Evolutionary conservation across 2,113 vertebrate species (phyloP).

Genomic region (Riparia riparia): DNA sequence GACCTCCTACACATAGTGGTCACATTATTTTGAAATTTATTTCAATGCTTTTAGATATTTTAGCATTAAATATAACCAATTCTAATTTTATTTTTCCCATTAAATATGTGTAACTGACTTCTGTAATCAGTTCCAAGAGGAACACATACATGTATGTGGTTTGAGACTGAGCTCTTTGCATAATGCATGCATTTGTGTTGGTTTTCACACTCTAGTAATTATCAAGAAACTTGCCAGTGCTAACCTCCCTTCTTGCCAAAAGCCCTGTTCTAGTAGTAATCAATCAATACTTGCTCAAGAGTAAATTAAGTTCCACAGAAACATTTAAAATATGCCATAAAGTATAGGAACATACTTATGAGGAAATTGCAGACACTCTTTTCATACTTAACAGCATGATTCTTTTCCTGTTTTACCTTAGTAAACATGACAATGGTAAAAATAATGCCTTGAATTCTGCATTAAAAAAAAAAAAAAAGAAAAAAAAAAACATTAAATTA

Average conservation of each 20-base stretch:
- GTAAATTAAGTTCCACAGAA: slow-evolving; percentile 4
- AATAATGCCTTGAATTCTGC: background rate
- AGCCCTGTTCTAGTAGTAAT: slow-evolving; percentile 16
- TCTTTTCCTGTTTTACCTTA: background rate
- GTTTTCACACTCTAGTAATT: slow-evolving; percentile 41
- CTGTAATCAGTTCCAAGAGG: background rate
- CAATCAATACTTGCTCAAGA: slow-evolving; percentile 16
- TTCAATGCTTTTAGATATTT: background rate
- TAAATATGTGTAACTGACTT: background rate
- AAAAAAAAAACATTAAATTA: background rate
- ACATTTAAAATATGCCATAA: background rate
- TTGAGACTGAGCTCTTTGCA: background rate
- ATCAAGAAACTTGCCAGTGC: slow-evolving; percentile 23
- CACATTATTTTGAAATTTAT: slow-evolving; percentile 11
- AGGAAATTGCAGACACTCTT: background rate
- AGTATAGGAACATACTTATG: background rate
- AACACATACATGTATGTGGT: background rate
- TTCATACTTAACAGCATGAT: background rate
- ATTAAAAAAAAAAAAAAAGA: background rate
- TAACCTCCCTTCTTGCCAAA: slow-evolving; percentile 33
- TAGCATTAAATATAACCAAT: background rate
- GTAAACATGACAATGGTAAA: background rate
- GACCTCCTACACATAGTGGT: background rate
- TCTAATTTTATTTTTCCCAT: background rate
- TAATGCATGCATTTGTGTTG: background rate